phyloP scores from a whole-genome alignment of 1,140 invertebrate species.

The Rhyacophila brunnea region DNA sequence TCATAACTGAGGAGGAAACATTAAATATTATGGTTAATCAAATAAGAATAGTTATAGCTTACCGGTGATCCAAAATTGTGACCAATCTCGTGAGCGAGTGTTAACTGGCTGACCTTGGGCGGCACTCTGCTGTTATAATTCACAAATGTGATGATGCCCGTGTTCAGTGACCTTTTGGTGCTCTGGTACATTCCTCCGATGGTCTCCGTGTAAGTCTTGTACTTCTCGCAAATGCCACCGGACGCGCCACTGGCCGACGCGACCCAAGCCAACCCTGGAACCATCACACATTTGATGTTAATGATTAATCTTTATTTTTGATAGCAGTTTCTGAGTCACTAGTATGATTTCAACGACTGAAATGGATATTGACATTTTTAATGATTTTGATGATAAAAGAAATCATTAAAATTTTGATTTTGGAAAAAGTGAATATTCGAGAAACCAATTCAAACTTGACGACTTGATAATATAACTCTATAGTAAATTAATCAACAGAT shows the following conservation, averaged over 20 bases:
- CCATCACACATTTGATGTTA: constrained; percentile 1
- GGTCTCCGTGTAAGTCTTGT: constrained; percentile 95
- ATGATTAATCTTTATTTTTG: not conserved
- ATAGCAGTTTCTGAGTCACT: no score
- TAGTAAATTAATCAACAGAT: no score
- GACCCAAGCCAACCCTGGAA: constrained; percentile 91
- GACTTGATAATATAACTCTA: no score
- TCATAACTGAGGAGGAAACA: no score
- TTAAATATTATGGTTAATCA: no score
- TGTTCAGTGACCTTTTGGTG: constrained; percentile 93
- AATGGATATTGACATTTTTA: no score
- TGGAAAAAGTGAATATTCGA: no score
- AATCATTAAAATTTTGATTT: no score
- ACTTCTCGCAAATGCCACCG: constrained; percentile 98
- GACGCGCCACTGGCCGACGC: constrained; percentile 93
- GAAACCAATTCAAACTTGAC: no score
- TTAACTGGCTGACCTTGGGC: constrained; percentile 95
- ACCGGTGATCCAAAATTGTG: constrained; percentile 99
- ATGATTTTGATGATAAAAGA: no score
- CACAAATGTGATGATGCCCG: constrained; percentile 98
- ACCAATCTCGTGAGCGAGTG: constrained; percentile 97
- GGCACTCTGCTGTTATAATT: constrained; percentile 98
- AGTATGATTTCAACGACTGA: no score
- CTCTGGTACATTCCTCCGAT: constrained; percentile 90
- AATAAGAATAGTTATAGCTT: constrained; percentile 36